These are phyloP conservation scores for Anthophora plumipes DNA, from an alignment of 2,888 invertebrate species.

Conservation along the genomic window DNA sequence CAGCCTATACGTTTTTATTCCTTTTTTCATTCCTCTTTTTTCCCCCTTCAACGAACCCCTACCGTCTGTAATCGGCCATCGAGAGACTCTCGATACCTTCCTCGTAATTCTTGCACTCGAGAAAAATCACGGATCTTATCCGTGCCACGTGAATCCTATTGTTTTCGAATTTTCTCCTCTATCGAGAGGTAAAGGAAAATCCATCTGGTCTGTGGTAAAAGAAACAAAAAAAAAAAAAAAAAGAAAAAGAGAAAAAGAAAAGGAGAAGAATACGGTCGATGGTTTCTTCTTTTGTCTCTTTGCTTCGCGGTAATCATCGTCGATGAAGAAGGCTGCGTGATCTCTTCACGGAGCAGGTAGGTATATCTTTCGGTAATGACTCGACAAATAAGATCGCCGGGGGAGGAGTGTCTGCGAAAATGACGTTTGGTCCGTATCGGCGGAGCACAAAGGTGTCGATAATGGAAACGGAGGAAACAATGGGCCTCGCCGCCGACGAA, in stretches of 20 bases:
- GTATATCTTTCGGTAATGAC: conserved; percentile 74
- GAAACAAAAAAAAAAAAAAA: neutral
- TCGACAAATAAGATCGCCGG: conserved; percentile 72
- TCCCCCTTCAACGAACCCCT: neutral
- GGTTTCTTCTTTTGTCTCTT: conserved; percentile 30
- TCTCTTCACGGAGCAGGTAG: conserved; percentile 47
- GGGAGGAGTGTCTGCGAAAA: conserved; percentile 67
- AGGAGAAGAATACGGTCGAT: neutral
- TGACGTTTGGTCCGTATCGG: conserved; percentile 76
- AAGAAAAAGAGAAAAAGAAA: neutral
- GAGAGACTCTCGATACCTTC: neutral
- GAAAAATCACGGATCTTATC: neutral
- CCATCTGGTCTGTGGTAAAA: neutral
- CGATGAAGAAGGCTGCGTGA: conserved; percentile 11
- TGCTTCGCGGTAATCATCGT: conserved; percentile 19
- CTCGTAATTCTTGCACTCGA: neutral
- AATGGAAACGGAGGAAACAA: conserved; percentile 72
- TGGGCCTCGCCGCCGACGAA: conserved; percentile 67
- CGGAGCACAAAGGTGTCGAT: conserved; percentile 74
- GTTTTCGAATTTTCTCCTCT: neutral
- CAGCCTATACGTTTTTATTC: neutral
- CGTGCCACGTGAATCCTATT: too few species aligned
- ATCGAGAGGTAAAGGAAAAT: neutral
- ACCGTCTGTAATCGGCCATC: neutral
- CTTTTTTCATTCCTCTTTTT: too few species aligned